Evolutionary conservation across 2,888 invertebrate species (phyloP), one percentile per base, ranked within the genome.

Genomic region (Calameuta filiformis): DNA sequence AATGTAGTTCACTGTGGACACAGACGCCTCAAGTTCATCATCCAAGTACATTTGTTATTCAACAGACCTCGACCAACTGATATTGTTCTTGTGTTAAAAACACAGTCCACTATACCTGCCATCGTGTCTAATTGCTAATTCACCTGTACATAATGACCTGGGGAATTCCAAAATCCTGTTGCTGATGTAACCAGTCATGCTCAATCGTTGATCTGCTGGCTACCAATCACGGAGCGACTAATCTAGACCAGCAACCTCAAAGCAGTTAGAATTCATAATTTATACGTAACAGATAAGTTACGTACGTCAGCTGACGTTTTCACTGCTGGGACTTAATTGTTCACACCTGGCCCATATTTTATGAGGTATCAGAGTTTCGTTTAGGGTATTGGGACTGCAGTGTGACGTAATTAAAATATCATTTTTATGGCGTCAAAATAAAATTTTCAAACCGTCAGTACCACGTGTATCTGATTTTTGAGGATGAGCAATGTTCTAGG

Each of bases 131-230:
- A 71, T 71, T 31, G 71, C 33, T 33, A 31, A 71, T 34, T 12
- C 12, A 71, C 71, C 71, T 34, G 71, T 33, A 12, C 71, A 31
- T 31, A 34, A 71, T 34, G 31, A 34, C 31, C 23, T 71, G 31
- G 71, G 71, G 15, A 71, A 71, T 71, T 34, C 71, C 71, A 71
- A 34, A 71, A 71, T 71, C 71, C 71, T 71, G 71, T 33, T 71
- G 31, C 56, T 71, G 31, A 71, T 71, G 71, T 71, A 71, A 71
- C 71, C 31, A 23, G 56, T 56, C 56, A 23, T 23, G 56, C 15
- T 23, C 23, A 2, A 56, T 56, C 23, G 56, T 56, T 56, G 56
- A 56, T 56, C 23, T 23, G 23, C 23, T 56, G 9, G 23, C 56
- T 56, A 23, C 56, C 56, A 56, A 56, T 56, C 56, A 56, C 56